These are phyloP conservation scores for Trematocara unimaculatum DNA, from an alignment of 2,113 vertebrate species.

Conservation along the genomic window DNA sequence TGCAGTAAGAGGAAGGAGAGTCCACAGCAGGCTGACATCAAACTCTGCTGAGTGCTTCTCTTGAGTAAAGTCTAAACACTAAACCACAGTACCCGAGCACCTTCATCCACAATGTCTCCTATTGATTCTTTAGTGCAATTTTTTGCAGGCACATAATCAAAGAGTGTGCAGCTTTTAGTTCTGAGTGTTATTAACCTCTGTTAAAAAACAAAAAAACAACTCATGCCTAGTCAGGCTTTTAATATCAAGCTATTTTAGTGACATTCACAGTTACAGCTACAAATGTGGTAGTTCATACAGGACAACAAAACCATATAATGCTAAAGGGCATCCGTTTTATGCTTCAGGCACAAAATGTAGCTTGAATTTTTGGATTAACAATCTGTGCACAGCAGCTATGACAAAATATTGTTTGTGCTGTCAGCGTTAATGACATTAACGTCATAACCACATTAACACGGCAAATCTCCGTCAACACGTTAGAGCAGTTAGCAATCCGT, in stretches of 20 bases:
- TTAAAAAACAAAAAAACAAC: neutral
- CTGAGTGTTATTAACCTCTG: neutral
- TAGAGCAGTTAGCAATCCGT: fast-evolving
- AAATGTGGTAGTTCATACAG: neutral
- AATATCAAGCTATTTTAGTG: neutral
- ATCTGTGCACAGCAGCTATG: neutral
- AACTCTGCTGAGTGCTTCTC: neutral
- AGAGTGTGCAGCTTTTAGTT: neutral
- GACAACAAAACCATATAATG: neutral
- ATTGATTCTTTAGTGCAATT: neutral
- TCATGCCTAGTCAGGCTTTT: neutral
- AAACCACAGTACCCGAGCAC: neutral
- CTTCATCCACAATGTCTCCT: neutral
- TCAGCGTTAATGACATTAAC: neutral
- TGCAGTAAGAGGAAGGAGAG: neutral
- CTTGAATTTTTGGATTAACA: neutral
- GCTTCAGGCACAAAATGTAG: neutral
- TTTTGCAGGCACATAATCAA: neutral
- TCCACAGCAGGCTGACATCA: neutral
- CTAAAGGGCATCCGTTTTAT: neutral
- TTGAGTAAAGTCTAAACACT: neutral
- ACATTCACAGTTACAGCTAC: neutral
- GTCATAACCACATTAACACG: neutral
- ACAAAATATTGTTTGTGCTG: neutral
- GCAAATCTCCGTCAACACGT: neutral